Evolutionary conservation across 2,797 vertebrate genomes (phyloP).

Genomic region (Lophius americanus): DNA sequence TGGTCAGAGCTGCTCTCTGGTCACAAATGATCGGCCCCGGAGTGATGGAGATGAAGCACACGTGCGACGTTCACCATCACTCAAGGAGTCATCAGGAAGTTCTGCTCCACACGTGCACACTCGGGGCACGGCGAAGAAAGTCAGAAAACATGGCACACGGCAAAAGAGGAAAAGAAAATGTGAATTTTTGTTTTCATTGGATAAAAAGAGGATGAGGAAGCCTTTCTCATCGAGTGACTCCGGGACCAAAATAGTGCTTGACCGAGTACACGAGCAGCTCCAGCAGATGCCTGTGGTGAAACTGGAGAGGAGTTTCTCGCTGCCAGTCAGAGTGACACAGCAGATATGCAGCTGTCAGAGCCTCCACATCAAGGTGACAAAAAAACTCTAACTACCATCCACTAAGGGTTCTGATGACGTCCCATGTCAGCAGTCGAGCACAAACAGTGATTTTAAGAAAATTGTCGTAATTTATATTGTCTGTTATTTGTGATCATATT

Average conservation of each 20-base stretch:
- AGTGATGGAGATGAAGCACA: neutral
- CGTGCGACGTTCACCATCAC: neutral
- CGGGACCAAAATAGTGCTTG: neutral
- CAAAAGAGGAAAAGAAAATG: neutral
- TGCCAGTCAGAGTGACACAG: conserved; percentile 6
- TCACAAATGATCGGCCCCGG: neutral
- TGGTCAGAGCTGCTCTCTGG: neutral
- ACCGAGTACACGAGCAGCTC: conserved; percentile 19
- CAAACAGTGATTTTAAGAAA: neutral
- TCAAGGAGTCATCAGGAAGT: accelerated
- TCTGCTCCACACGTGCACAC: neutral
- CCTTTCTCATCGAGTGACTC: accelerated
- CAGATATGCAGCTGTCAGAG: conserved; percentile 12
- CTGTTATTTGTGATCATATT: no score
- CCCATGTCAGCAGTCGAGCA: neutral
- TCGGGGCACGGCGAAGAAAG: accelerated
- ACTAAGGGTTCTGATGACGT: neutral
- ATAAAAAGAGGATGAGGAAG: conserved; percentile 24
- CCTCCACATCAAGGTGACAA: conserved; percentile 44
- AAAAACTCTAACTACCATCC: neutral
- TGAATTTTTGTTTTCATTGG: conserved; percentile 9
- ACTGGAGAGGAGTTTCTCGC: conserved; percentile 21
- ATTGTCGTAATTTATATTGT: neutral
- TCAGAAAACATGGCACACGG: accelerated
- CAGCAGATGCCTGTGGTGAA: conserved; percentile 47